Percentiles rank a stretch among this genome's conserved stretches.
Evolutionary conservation across 2,797 vertebrate genomes (phyloP).

Genomic region (Gastrophryne carolinensis): DNA sequence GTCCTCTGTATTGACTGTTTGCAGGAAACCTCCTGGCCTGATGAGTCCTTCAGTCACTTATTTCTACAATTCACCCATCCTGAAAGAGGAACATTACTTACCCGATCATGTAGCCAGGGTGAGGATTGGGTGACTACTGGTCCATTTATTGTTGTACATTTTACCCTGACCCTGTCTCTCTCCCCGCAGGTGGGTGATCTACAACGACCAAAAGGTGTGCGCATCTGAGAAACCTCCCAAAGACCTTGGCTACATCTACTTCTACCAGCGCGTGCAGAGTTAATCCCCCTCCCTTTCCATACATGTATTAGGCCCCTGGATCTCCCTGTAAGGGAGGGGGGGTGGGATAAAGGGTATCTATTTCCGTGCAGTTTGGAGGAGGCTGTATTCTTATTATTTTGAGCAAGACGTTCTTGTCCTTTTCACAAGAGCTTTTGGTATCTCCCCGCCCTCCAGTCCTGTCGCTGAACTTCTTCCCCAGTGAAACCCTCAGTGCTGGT

Average conservation of each 20-base stretch:
- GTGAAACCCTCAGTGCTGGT: neutral
- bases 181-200: slow-evolving; percentile 91
- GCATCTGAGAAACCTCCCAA: slow-evolving; percentile 98
- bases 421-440: slow-evolving; percentile 4
- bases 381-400: slow-evolving; percentile 17
- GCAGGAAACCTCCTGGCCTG: too few relatives aligned
- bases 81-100: too few relatives aligned
- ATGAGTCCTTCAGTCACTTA: too few relatives aligned
- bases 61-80: too few relatives aligned
- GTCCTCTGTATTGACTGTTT: too few relatives aligned
- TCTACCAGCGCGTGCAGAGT: slow-evolving; percentile 89
- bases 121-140: neutral
- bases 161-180: neutral
- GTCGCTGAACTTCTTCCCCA: neutral
- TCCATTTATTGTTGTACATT: neutral
- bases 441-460: neutral
- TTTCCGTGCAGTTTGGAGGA: slow-evolving; percentile 1
- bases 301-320: neutral
- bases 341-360: neutral
- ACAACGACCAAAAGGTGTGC: slow-evolving; percentile 98
- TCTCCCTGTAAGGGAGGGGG: neutral
- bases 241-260: slow-evolving; percentile 98
- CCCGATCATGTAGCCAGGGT: too few relatives aligned
- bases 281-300: slow-evolving; percentile 62
- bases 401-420: slow-evolving; percentile 6